Evolutionary conservation across 2,888 invertebrate genomes (phyloP).

Genomic region (Macrophya annulata): DNA sequence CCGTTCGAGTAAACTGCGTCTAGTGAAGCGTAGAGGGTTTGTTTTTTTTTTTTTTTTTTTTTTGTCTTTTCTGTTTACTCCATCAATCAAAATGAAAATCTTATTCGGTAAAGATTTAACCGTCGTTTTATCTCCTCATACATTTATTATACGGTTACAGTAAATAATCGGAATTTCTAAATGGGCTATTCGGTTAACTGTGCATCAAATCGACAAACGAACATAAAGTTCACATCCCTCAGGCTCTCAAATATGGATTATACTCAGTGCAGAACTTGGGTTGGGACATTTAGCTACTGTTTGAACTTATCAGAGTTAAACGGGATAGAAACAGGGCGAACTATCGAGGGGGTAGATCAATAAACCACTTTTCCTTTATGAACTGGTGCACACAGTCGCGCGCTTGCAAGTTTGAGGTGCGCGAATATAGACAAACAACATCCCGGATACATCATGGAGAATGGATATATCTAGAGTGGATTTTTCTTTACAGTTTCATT

Average conservation of each 20-base stretch:
- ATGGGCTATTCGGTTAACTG: neutral
- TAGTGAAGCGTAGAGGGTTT: neutral
- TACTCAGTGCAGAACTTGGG: neutral
- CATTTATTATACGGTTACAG: neutral
- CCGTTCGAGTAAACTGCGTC: neutral
- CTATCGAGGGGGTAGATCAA: constrained; percentile 48
- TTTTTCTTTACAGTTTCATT: neutral
- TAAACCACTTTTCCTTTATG: constrained; percentile 47
- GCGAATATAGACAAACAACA: constrained; percentile 23
- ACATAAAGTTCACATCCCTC: neutral
- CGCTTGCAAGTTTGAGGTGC: constrained; percentile 3
- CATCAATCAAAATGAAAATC: constrained; percentile 10
- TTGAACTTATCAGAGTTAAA: constrained; percentile 44
- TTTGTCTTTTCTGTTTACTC: neutral
- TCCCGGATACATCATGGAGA: neutral
- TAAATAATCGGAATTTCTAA: neutral
- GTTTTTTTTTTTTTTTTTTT: neutral
- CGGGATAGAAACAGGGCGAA: constrained; percentile 27
- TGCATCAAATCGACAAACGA: neutral
- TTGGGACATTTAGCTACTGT: constrained; percentile 12
- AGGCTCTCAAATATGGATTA: constrained; percentile 7
- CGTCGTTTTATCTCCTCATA: neutral
- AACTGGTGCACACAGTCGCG: constrained; percentile 15
- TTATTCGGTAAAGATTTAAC: neutral
- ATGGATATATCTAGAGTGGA: neutral